phyloP scores from a whole-genome alignment of 2,888 invertebrate genomes.

The Biston stratarius region DNA sequence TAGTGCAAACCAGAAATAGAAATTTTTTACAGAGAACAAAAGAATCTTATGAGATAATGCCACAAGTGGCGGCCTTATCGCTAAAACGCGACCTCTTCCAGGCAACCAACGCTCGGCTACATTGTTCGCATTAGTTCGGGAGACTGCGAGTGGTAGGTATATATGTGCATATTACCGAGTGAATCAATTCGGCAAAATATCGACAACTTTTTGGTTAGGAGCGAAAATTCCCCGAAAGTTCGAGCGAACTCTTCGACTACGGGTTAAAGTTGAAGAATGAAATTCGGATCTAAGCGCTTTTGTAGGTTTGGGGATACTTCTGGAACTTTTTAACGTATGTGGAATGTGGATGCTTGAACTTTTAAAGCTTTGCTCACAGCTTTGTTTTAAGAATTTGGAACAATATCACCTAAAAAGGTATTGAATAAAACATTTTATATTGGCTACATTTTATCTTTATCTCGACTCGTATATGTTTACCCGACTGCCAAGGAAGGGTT shows the following conservation, averaged over 20 bases:
- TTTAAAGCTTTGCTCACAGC: constrained; percentile 1
- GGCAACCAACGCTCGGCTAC: no score
- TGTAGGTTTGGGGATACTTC: neutral
- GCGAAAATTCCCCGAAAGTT: neutral
- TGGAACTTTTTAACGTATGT: constrained; percentile 9
- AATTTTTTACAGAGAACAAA: no score
- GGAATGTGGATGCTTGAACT: constrained; percentile 7
- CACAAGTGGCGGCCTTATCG: no score
- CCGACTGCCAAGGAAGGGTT: no score
- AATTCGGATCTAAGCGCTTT: neutral
- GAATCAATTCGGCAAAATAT: neutral
- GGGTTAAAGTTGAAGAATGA: constrained; percentile 2
- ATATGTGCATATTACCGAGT: neutral
- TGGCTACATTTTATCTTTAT: no score
- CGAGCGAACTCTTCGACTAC: neutral
- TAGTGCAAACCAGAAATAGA: no score
- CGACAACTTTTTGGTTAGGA: neutral
- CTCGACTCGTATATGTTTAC: no score
- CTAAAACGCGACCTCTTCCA: no score
- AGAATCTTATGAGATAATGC: no score
- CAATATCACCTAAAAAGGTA: neutral
- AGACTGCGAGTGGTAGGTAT: no score
- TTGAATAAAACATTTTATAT: neutral
- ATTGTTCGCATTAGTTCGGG: no score
- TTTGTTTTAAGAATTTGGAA: constrained; percentile 2